Evolutionary conservation across 2,888 invertebrate species (phyloP), one percentile per base, ranked within the genome.

Genomic region (Poecilobothrus nobilitatus): DNA sequence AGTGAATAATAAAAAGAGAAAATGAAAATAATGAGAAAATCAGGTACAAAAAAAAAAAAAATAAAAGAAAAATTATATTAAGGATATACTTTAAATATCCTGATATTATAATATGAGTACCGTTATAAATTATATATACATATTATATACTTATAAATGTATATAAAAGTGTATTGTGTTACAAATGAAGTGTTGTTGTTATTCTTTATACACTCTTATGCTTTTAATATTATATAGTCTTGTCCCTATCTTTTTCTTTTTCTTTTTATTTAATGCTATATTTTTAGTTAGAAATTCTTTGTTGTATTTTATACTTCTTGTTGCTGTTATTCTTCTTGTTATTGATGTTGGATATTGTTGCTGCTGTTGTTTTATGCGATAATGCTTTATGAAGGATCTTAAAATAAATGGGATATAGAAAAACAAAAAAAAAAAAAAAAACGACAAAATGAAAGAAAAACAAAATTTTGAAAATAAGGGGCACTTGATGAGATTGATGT

Each of bases 51-150:
- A n/a, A 53, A 53, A 53, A 53, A 53, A 9, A 6, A 53, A 53
- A n/a, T n/a, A n/a, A 6, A 15, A 44, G 12, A 53, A 53, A 4
- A 4, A 53, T 53, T 53, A 53, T 53, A 53, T 53, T 53, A 53
- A 53, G 53, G 53, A 53, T 53, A 53, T 53, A 53, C 53, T 53
- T 53, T 12, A 53, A 53, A 53, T 53, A 53, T 53, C 53, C 53
- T 53, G 53, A 53, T 53, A 53, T 53, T 53, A 53, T 53, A 53
- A 53, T 53, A n/a, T 53, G 15, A 53, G 53, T 53, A 53, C 53
- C 53, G 53, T 53, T 53, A 53, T 53, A 53, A 53, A 53, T 53
- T 53, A 53, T 53, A 2, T 53, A n/a, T 18, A 53, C 18, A n/a
- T 18, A 53, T 9, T 6, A 53, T 53, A n/a, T 53, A 53, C 53